These are phyloP conservation scores for Crotalus tigris DNA, from an alignment of 2,113 vertebrate species.

Conservation along the genomic window DNA sequence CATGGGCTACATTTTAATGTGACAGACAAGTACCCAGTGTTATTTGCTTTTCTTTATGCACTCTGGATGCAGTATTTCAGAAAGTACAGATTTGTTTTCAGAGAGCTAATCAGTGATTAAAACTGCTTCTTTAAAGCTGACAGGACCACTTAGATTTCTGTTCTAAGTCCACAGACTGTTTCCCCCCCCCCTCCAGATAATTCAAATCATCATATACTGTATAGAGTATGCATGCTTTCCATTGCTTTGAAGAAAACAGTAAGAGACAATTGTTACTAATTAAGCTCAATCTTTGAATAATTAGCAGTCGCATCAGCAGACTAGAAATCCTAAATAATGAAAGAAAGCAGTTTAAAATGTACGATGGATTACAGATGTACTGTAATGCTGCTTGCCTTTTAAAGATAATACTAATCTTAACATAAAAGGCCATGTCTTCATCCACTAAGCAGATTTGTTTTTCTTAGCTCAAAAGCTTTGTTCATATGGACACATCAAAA, in stretches of 20 bases:
- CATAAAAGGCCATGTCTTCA: constrained; percentile 32
- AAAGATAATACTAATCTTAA: constrained; percentile 33
- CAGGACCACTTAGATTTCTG: background rate
- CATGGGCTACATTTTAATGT: background rate
- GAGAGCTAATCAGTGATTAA: background rate
- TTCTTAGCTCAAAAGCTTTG: constrained; percentile 38
- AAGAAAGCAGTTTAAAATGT: constrained; percentile 33
- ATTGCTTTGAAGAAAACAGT: constrained; percentile 3
- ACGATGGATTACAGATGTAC: constrained; percentile 17
- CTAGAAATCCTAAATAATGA: constrained; percentile 42
- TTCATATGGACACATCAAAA: constrained; percentile 30
- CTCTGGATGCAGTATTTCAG: background rate
- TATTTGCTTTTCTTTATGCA: background rate
- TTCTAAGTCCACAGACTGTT: background rate
- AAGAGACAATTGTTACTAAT: constrained; percentile 31
- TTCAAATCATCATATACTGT: background rate
- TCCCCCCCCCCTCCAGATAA: background rate
- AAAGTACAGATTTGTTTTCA: background rate
- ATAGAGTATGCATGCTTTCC: background rate
- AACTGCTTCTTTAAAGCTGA: background rate
- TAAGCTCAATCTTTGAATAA: constrained; percentile 28
- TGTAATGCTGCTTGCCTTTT: constrained; percentile 32
- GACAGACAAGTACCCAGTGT: background rate
- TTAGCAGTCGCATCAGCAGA: constrained; percentile 39
- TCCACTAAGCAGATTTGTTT: constrained; percentile 17